Conservation (phyloP, 2,797 vertebrate genomes). For the Anniella stebbinsi region DNA sequence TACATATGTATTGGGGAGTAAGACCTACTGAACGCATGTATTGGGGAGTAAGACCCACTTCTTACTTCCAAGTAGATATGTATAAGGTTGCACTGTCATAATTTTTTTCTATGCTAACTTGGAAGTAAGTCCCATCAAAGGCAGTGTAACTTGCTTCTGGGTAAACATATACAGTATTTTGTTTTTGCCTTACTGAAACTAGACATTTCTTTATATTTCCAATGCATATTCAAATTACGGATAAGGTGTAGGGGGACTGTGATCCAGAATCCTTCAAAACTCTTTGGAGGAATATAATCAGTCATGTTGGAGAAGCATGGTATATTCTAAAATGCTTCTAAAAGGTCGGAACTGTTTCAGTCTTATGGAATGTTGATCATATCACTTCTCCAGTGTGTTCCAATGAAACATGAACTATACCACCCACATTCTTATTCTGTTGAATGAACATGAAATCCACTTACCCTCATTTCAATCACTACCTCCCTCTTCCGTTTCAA, state of each 20-base stretch:
- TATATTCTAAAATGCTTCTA: not conserved
- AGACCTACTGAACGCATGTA: not conserved
- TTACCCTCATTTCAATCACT: not conserved
- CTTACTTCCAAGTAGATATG: not conserved
- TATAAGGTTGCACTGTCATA: not conserved
- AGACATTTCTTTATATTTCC: not conserved
- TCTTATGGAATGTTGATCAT: constrained; percentile 6
- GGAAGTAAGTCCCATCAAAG: not conserved
- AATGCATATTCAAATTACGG: not conserved
- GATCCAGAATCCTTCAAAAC: not conserved
- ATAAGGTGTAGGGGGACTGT: no score
- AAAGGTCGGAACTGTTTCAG: not conserved
- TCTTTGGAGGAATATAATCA: not conserved
- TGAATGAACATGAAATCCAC: not conserved
- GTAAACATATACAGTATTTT: not conserved
- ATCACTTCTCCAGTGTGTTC: not conserved
- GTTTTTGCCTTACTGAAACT: not conserved
- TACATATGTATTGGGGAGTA: not conserved
- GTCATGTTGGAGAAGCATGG: not conserved
- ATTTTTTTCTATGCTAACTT: not conserved
- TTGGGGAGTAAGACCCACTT: no score
- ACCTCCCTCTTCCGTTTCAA: not conserved
- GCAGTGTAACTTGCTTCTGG: not conserved
- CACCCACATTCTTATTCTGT: not conserved
- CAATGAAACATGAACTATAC: not conserved